A percentile compares a stretch with the other conserved stretches of the same genome.
Evolutionary conservation across 2,797 vertebrate genomes (phyloP).

Genomic region (Peromyscus eremicus): DNA sequence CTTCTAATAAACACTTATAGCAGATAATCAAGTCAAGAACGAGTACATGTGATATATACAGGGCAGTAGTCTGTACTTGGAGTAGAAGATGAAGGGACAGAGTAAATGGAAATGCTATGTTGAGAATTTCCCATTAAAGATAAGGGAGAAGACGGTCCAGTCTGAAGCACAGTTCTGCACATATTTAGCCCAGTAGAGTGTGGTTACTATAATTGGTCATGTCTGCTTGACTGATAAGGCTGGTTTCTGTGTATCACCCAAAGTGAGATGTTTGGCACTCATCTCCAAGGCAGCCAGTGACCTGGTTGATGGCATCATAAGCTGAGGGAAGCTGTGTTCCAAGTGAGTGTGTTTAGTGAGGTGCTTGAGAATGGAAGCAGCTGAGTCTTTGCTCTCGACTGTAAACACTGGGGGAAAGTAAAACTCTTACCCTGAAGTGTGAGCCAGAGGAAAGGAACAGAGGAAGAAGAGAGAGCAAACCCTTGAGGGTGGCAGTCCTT

Average conservation of each 20-base stretch:
- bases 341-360: slow-evolving; percentile 13
- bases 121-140: slow-evolving; percentile 36
- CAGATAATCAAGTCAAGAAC: neutral
- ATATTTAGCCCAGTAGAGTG: slow-evolving; percentile 51
- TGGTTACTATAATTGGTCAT: slow-evolving; percentile 58
- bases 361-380: slow-evolving; percentile 7
- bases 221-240: slow-evolving; percentile 63
- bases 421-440: slow-evolving; percentile 39
- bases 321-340: slow-evolving; percentile 50
- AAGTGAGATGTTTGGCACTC: slow-evolving; percentile 59
- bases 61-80: slow-evolving; percentile 4
- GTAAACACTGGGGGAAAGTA: slow-evolving; percentile 55
- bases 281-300: slow-evolving; percentile 45
- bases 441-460: slow-evolving; percentile 59
- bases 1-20: neutral
- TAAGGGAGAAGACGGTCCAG: neutral
- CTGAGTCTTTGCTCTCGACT: neutral
- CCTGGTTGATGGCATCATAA: slow-evolving; percentile 47
- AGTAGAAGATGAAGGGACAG: neutral
- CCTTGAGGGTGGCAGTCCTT: slow-evolving; percentile 52
- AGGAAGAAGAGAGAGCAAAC: slow-evolving; percentile 58
- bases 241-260: slow-evolving; percentile 48
- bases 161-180: slow-evolving; percentile 58
- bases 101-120: slow-evolving; percentile 49
- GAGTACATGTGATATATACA: neutral